Evolutionary conservation across 2,113 vertebrate genomes (phyloP), one percentile per base, ranked within the genome.

Genomic region (Antechinus stuartii): DNA sequence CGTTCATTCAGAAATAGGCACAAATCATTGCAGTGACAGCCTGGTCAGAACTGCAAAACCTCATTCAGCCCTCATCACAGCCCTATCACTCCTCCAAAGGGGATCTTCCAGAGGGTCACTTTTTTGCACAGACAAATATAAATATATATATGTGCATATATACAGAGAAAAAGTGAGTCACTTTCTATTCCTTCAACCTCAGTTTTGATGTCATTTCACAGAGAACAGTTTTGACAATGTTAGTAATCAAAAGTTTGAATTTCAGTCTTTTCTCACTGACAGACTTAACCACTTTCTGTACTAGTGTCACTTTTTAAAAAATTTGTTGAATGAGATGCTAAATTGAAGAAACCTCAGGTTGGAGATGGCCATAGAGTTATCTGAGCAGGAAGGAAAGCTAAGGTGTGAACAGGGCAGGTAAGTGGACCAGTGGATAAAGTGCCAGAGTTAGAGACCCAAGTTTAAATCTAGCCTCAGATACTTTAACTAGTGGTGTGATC

Each of bases 151-250:
- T 52, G 50, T 52, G 10, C 10, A 52, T 52, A 11, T 10, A 52
- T 52, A 52, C 10, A 52, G 50, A 52, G 50, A 52, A 1, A 52
- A 7, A 50, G 22, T 8, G 10, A 2, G 3, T 7, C 0, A 0
- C 16, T 30, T 61, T 57, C 61, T 55, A 46, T 22, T 30, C 7
- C 2, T 46, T 57, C 84, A 2, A 42, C 84, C 55, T 1, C 24
- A 7, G 23, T 30, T 89, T 46, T 23, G 11, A 52, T 7, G 27
- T 24, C 0, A 8, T 8, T 1, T 3, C 27, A 25, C 8, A 6
- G 92, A 47, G 94, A 50, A 12, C 0, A 0, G n/a, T 9, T 56
- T 14, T 14, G 42, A 56, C 27, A 26, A 6, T 0, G 26, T 11
- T 46, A 52, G 23, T 8, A 52, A 54, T 52, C 49, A 30, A 27